Conservation (phyloP, 2,888 invertebrate genomes). For the Eucriotettix oculatus region DNA sequence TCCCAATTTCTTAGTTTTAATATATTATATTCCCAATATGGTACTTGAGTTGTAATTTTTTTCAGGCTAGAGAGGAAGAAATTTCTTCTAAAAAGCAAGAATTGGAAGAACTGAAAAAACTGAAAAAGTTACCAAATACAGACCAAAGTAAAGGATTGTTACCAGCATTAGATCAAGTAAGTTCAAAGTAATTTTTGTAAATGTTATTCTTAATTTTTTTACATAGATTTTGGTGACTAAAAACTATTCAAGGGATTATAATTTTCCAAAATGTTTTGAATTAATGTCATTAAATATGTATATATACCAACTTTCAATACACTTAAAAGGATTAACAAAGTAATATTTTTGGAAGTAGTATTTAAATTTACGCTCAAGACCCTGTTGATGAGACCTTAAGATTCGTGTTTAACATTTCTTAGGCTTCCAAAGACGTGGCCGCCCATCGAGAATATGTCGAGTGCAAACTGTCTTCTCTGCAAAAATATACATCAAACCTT, state of each 20-base stretch:
- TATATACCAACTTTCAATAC: no score
- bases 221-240: not conserved
- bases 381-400: not conserved
- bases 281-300: no score
- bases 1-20: not conserved
- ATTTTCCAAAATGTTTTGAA: no score
- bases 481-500: constrained; percentile 35
- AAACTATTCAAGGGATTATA: no score
- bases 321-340: no score
- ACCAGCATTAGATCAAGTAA: constrained; percentile 14
- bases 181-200: not conserved
- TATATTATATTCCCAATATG: not conserved
- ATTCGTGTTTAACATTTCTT: not conserved
- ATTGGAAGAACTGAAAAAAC: constrained; percentile 28
- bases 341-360: not conserved
- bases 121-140: constrained; percentile 15
- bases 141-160: constrained; percentile 5
- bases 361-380: not conserved
- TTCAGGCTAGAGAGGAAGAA: constrained; percentile 42
- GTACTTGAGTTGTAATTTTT: not conserved
- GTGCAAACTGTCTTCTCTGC: constrained; percentile 37
- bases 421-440: constrained; percentile 31
- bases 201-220: not conserved
- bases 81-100: constrained; percentile 30
- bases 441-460: constrained; percentile 38